phyloP scores from a whole-genome alignment of 2,888 invertebrate genomes.

The Lamproptera curius region DNA sequence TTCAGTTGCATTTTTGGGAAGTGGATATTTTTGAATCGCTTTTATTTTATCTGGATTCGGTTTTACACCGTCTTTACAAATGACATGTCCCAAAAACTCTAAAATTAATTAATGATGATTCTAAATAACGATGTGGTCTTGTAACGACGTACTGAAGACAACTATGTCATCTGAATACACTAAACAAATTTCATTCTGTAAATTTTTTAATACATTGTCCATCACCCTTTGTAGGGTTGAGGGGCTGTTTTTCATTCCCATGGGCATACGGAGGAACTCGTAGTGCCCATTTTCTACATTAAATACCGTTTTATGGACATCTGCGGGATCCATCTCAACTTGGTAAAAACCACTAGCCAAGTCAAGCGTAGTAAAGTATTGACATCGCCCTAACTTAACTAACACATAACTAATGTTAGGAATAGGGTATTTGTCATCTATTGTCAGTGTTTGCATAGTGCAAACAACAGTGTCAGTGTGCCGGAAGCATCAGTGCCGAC shows the following conservation, averaged over 20 bases:
- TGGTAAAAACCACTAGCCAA: background rate
- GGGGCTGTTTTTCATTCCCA: slow-evolving; percentile 33
- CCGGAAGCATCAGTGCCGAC: no score
- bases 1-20: slow-evolving; percentile 15
- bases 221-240: slow-evolving; percentile 34
- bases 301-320: slow-evolving; percentile 34
- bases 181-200: slow-evolving; percentile 27
- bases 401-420: slow-evolving; percentile 30
- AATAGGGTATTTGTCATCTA: slow-evolving; percentile 29
- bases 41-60: slow-evolving; percentile 21
- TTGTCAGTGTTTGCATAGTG: no score
- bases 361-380: slow-evolving; percentile 18
- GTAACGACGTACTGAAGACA: slow-evolving; percentile 29
- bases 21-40: slow-evolving; percentile 3
- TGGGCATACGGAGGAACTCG: slow-evolving; percentile 33
- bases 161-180: slow-evolving; percentile 39
- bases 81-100: slow-evolving; percentile 25
- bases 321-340: slow-evolving; percentile 23
- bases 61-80: slow-evolving; percentile 22
- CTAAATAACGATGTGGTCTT: slow-evolving; percentile 30
- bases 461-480: no score
- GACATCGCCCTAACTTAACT: slow-evolving; percentile 21
- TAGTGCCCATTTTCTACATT: slow-evolving; percentile 31
- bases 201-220: slow-evolving; percentile 33
- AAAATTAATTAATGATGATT: slow-evolving; percentile 28